phyloP scores from a whole-genome alignment of 1,140 invertebrate species.

The Conus ventricosus region DNA sequence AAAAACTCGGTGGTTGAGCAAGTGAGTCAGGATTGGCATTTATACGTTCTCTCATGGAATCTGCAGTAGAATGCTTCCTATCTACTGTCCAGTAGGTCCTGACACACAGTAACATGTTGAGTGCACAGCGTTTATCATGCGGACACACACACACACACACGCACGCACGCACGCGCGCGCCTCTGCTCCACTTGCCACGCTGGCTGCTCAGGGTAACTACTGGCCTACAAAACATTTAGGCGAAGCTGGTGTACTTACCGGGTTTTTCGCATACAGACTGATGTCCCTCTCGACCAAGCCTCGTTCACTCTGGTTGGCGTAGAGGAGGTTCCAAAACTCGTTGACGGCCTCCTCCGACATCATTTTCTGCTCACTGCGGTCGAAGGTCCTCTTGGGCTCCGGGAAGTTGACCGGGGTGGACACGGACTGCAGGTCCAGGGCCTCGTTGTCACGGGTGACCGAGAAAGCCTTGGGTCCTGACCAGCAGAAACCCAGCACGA shows the following conservation, averaged over 20 bases:
- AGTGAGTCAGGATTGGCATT: too few species aligned
- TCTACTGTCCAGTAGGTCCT: too few species aligned
- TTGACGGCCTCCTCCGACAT: constrained; percentile 11
- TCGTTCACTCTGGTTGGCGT: background rate
- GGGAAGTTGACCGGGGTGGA: constrained; percentile 11
- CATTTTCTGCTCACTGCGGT: constrained; percentile 23
- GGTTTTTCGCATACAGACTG: constrained; percentile 6
- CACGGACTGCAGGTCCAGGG: constrained; percentile 5
- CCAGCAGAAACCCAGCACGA: constrained; percentile 52
- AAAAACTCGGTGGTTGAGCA: too few species aligned
- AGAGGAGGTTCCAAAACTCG: constrained; percentile 17
- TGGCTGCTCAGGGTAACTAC: too few species aligned
- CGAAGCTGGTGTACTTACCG: background rate
- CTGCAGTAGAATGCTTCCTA: too few species aligned
- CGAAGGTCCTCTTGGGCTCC: background rate
- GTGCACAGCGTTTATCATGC: too few species aligned
- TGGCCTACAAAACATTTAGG: too few species aligned
- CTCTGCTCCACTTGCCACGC: too few species aligned
- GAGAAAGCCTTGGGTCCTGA: constrained; percentile 51
- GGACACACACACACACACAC: background rate
- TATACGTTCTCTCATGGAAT: too few species aligned
- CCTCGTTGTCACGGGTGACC: constrained; percentile 22
- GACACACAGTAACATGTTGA: too few species aligned
- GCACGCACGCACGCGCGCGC: background rate
- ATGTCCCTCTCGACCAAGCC: constrained; percentile 15